Evolutionary conservation across 2,113 vertebrate genomes (phyloP).

Genomic region (Bubo scandiacus): DNA sequence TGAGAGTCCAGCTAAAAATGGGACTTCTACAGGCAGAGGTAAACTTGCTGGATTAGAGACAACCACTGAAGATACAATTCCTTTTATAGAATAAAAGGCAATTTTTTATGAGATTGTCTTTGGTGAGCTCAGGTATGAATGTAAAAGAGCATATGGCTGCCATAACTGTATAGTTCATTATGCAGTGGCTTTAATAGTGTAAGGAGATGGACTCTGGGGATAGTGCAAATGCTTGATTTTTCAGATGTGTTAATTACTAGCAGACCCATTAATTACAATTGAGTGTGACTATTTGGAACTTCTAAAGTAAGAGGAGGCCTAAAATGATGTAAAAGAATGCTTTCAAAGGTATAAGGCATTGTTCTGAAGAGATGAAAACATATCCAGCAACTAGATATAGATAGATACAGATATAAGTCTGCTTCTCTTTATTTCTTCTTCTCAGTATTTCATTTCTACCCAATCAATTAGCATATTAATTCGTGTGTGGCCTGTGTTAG

Average conservation of each 20-base stretch:
- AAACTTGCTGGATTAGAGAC: background rate
- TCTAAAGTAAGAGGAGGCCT: background rate
- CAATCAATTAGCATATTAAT: background rate
- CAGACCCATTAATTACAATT: background rate
- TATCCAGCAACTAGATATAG: background rate
- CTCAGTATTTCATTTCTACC: background rate
- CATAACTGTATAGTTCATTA: background rate
- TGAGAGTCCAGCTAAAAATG: background rate
- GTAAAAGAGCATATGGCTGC: background rate
- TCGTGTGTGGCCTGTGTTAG: background rate
- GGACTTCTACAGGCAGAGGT: background rate
- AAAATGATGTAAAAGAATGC: background rate
- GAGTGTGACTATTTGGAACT: background rate
- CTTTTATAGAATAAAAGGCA: background rate
- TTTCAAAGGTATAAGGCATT: background rate
- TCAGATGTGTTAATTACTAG: background rate
- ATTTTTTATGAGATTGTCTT: background rate
- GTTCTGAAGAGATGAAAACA: background rate
- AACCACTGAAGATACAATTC: accelerated
- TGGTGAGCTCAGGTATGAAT: background rate
- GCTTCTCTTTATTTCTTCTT: background rate
- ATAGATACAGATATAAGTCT: background rate
- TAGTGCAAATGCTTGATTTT: background rate
- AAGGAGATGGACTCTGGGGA: background rate
- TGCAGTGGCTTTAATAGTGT: background rate